Evolutionary conservation across 2,888 invertebrate species (phyloP).

Genomic region (Melanchra persicariae): DNA sequence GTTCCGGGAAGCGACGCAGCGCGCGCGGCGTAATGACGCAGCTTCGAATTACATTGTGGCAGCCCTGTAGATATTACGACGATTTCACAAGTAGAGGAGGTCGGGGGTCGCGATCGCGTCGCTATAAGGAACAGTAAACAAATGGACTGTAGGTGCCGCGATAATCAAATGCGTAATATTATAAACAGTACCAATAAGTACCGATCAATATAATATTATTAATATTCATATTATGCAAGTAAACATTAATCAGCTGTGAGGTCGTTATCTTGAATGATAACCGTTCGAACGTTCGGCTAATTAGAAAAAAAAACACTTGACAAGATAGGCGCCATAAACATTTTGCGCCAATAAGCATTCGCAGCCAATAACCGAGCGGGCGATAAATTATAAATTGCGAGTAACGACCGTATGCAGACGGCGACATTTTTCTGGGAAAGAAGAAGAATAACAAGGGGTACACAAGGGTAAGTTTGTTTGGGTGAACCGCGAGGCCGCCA

Average conservation of each 20-base stretch:
- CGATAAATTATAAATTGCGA: conserved; percentile 49
- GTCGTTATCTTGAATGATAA: conserved; percentile 43
- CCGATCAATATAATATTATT: conserved; percentile 12
- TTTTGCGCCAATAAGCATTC: conserved; percentile 14
- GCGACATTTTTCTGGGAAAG: conserved; percentile 66
- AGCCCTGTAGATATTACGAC: conserved; percentile 68
- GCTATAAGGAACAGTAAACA: conserved; percentile 67
- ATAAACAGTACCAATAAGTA: conserved; percentile 29
- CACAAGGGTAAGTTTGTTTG: conserved; percentile 76
- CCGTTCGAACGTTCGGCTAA: conserved; percentile 33
- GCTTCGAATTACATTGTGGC: conserved; percentile 54
- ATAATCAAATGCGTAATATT: conserved; percentile 64
- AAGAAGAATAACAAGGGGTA: conserved; percentile 62
- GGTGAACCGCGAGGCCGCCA: conserved; percentile 69
- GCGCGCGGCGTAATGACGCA: conserved; percentile 39
- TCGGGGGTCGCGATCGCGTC: conserved; percentile 70
- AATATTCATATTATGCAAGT: conserved; percentile 37
- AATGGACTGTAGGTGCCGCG: conserved; percentile 58
- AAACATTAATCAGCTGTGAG: conserved; percentile 60
- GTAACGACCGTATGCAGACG: conserved; percentile 44
- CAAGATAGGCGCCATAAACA: conserved; percentile 25
- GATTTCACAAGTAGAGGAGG: conserved; percentile 71
- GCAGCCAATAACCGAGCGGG: conserved; percentile 32
- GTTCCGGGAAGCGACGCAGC: conserved; percentile 33
- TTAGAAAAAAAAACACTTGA: conserved; percentile 30